Evolutionary conservation across 2,888 invertebrate genomes (phyloP), one percentile per base, ranked within the genome.

Genomic region (Himalopsyche japonica): DNA sequence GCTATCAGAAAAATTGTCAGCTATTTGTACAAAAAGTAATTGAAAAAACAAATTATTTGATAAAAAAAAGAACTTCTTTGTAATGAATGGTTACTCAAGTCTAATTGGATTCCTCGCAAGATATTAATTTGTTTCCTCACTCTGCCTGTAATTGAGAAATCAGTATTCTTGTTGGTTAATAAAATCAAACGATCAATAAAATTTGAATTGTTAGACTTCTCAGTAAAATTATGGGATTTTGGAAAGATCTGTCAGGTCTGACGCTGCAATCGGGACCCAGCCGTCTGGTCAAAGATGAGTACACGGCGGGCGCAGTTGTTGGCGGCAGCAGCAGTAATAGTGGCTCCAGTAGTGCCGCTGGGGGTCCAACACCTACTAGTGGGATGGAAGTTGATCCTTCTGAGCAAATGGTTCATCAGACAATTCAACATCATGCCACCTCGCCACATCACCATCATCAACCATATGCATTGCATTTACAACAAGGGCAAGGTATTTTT

Each of bases 201-300:
- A 43, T 15, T 15, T 3, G 0, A 27, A 57, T 30, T 32, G 32
- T 70, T 64, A 85, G 84, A 86, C 87, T 76, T 87, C 87, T 87
- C 88, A 86, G 87, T 88, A 27, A 43, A 43, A 43, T 43, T 43
- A 43, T 43, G 43, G 43, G 43, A 43, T 43, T 43, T 49, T 88
- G 92, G 92, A 89, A 93, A 96, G 97, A 98, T 94, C 92, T 98
- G 87, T 98, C 98, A 82, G 98, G 98, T 20, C 93, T 98, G 82
- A 98, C 98, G 10, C 93, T 98, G 81, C 97, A 97, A 89, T 95
- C 97, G 4, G 95, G 95, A 12, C 95, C 97, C 7, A 96, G 96
- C 89, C 94, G 97, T 88, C 92, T 97, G 88, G 97, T 98, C 47
- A 98, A 98, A 91, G 98, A 98, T 92, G 98, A 98, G 90, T 98